Evolutionary conservation across 2,888 invertebrate species (phyloP).

Genomic region (Cerceris rybyensis): DNA sequence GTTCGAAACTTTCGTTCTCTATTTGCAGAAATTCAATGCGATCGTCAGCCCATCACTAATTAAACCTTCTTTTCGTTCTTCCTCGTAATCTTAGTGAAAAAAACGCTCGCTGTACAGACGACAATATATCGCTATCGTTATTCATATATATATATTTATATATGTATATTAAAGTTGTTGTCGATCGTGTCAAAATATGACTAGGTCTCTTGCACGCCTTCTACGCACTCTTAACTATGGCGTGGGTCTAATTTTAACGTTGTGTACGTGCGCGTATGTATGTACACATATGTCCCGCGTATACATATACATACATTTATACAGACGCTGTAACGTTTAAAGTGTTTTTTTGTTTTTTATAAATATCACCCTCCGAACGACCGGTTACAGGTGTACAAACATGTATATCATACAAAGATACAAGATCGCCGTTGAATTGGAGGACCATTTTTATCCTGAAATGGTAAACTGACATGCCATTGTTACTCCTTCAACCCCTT

Average conservation of each 20-base stretch:
- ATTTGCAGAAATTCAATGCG: too few species aligned
- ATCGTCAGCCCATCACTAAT: background rate
- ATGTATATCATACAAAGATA: conserved; percentile 29
- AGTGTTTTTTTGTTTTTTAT: conserved; percentile 34
- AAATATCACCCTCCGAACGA: conserved; percentile 50
- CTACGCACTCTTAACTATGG: conserved; percentile 54
- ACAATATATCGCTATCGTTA: conserved; percentile 17
- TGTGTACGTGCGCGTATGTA: conserved; percentile 15
- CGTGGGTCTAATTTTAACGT: conserved; percentile 26
- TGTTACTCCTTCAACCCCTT: too few species aligned
- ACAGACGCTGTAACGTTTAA: conserved; percentile 45
- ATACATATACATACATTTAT: conserved; percentile 34
- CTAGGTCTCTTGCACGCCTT: conserved; percentile 59
- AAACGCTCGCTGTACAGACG: conserved; percentile 59
- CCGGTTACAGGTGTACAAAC: conserved; percentile 40
- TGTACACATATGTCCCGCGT: conserved; percentile 9
- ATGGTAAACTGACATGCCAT: too few species aligned
- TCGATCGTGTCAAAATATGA: conserved; percentile 75
- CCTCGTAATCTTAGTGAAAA: conserved; percentile 50
- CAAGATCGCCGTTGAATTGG: conserved; percentile 14
- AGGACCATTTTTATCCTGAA: background rate
- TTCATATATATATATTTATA: conserved; percentile 26
- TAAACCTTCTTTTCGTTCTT: conserved; percentile 9
- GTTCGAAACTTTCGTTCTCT: too few species aligned
- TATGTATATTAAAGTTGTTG: conserved; percentile 50